Evolutionary conservation across 1,140 invertebrate species (phyloP).

Genomic region (Heliconius eleuchia): DNA sequence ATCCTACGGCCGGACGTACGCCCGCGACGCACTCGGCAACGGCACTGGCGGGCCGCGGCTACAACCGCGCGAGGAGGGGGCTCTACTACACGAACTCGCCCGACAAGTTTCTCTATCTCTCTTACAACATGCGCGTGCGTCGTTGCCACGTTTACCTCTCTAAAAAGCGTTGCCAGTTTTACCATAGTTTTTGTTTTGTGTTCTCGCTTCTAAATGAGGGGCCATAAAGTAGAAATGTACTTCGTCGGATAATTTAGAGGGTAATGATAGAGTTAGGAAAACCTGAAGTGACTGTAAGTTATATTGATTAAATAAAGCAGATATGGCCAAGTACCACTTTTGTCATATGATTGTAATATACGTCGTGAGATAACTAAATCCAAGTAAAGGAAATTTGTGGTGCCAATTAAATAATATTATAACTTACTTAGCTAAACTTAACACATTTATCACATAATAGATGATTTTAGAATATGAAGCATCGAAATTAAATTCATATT

Average conservation of each 20-base stretch:
- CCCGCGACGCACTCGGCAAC: conserved; percentile 53
- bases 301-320: background rate
- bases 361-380: background rate
- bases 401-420: too few species aligned
- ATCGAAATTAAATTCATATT: background rate
- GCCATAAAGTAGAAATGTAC: conserved; percentile 73
- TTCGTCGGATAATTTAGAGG: conserved; percentile 53
- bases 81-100: conserved; percentile 60
- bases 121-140: conserved; percentile 70
- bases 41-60: conserved; percentile 55
- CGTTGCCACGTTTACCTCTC: conserved; percentile 66
- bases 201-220: conserved; percentile 73
- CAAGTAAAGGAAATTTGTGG: too few species aligned
- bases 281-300: conserved; percentile 14
- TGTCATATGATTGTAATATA: background rate
- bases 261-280: conserved; percentile 45
- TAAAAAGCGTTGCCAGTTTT: conserved; percentile 64
- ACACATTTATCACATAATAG: too few species aligned
- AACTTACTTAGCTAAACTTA: too few species aligned
- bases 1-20: conserved; percentile 46
- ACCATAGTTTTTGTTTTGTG: conserved; percentile 74
- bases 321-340: background rate
- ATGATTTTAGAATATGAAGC: too few species aligned
- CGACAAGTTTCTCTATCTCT: conserved; percentile 68
- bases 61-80: conserved; percentile 42